Base-by-base conservation (phyloP, 2,113 vertebrate genomes). In the Corythornis madagascariensis region DNA sequence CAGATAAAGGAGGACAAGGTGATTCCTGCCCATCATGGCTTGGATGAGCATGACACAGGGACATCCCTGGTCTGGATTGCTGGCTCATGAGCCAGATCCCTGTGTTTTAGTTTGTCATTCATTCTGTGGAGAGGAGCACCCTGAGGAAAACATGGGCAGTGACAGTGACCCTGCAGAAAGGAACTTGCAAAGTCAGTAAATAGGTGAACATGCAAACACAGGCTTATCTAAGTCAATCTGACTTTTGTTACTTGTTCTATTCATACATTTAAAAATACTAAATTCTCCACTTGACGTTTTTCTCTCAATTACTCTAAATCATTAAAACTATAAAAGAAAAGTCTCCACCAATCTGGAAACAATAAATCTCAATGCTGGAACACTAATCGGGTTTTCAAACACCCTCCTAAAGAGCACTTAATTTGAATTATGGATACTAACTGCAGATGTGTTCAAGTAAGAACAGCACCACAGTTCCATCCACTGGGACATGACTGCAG, bases 311-410 rank as follows among this genome's bases (percentile, higher is more conserved):
- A 73, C 63, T 13, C 63, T 83, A 83, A 94, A 88, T 92, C 6
- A 3, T 86, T 88, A 94, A 90, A 94, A 91, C 67, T 83, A 66
- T 70, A 70, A 83, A 74, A 78, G 53, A 95, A 92, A 92, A 94
- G 70, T 63, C 71, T 92, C 71, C 72, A 86, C 71, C 74, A 91
- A 86, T 93, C 86, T 96, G 92, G 89, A 94, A 96, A 85, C 89
- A 93, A 96, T 95, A 94, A 92, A 90, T 96, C 91, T 94, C 19
- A 26, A n/a, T 50, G 40, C 78, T 95, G 91, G 92, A 95, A 87
- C 81, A 85, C 53, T 96, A 93, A 85, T 80, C 0, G 0, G 17
- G 43, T 81, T 95, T 93, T 92, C 76, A 86, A 92, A 88, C 85
- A 89, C 80, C 71, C 90, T 94, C 80, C 86, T 89, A 94, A 89